Evolutionary conservation across 2,797 vertebrate genomes (phyloP).

Genomic region (Falco cherrug): DNA sequence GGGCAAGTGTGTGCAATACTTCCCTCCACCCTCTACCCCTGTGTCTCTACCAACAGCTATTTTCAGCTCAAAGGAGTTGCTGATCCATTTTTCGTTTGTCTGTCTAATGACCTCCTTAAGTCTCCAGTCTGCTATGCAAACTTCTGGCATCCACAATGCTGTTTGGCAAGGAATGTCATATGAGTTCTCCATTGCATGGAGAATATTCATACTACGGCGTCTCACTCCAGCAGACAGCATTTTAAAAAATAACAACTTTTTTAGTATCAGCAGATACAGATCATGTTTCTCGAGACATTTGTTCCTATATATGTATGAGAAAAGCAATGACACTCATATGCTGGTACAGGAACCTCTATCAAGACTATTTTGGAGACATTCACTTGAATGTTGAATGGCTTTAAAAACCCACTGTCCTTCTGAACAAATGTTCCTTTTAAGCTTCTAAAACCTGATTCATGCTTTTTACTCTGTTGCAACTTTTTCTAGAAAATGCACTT

Average conservation of each 20-base stretch:
- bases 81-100: neutral
- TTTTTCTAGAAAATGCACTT: neutral
- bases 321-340: conserved; percentile 15
- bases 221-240: neutral
- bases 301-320: conserved; percentile 6
- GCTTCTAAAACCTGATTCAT: conserved; percentile 17
- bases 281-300: conserved; percentile 20
- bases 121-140: neutral
- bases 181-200: neutral
- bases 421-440: conserved; percentile 22
- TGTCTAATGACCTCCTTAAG: neutral
- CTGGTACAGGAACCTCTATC: conserved; percentile 1
- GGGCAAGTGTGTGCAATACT: accelerated
- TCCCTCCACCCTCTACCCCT: neutral
- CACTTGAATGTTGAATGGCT: conserved; percentile 2
- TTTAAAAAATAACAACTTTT: conserved; percentile 5
- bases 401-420: conserved; percentile 45
- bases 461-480: neutral
- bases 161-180: neutral
- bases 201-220: neutral
- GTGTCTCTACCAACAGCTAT: neutral
- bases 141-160: neutral
- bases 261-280: conserved; percentile 8
- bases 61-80: neutral
- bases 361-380: conserved; percentile 34